Evolutionary conservation across 1,140 invertebrate species (phyloP), one percentile per base, ranked within the genome.

Genomic region (Lerema accius): DNA sequence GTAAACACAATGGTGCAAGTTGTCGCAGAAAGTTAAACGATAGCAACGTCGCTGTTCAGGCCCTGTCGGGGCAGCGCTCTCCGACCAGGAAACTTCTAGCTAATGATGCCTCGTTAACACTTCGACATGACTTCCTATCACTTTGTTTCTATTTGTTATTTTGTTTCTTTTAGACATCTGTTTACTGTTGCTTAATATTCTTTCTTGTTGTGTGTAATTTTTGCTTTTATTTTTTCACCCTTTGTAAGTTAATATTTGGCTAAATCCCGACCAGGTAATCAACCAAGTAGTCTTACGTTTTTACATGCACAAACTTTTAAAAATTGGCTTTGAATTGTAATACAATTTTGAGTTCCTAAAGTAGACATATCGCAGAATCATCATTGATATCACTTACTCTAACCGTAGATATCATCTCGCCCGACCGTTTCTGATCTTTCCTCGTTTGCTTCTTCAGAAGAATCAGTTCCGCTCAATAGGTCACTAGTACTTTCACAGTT

Each of bases 1-100:
- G 62, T 65, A 68, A 48, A 50, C 49, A 78, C 64, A 69, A 75
- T 68, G 59, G 60, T 40, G 65, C 64, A 50, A 37, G 63, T 70
- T 71, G 71, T 74, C 71, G 58, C 56, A 71, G 71, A 74, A 71
- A 71, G 71, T 71, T 45, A 59, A 55, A 63, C 62, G 76, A 78
- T 78, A 77, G 50, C 43, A 61, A 66, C 46, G 61, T 63, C 35
- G 59, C 50, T 50, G 28, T 26, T 11, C 15, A 37, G 55, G 28
- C 55, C 26, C 42, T 46, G 55, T 46, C 39, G 10, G 39, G 32
- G 26, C 40, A 43, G 37, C 14, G 32, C 40, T 45, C 26, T 32
- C 1, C 13, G n/a, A 59, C 56, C 56, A 59, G 56, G 56, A 59
- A 59, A 45, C 43, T 19, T 51, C 28, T 28, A 46, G 23, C 56